Evolutionary conservation across 2,888 invertebrate species (phyloP), one percentile per base, ranked within the genome.

Genomic region (Pseudococcus jackbeardsleyi): DNA sequence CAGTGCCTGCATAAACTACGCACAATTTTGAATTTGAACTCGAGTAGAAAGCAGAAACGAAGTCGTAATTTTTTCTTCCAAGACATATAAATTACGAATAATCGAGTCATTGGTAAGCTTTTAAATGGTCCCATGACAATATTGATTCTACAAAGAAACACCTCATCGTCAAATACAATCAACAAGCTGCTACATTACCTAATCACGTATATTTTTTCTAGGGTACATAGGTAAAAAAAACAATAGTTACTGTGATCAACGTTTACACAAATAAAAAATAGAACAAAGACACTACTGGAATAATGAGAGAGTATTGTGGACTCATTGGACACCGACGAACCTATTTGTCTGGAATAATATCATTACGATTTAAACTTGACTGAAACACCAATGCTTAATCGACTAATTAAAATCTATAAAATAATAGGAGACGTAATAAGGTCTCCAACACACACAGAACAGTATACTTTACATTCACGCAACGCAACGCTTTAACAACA

Each of bases 201-300:
- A 19, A 19, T 19, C 59, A 19, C 9, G 59, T 59, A 59, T 59
- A 72, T 26, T 33, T 72, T 72, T 33, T 33, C 26, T 26, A 72
- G 1, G 12, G 12, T 33, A 72, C 22, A 22, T 19, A 12, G 12
- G 11, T 33, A 33, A 72, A 15, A 15, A 72, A 72, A 72, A 72
- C 11, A 26, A 72, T 26, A 11, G 33, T 33, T 72, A 72, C 68
- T 72, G 68, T 72, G 68, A 72, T 72, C 68, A 26, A 72, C 68
- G 33, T 72, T 72, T 72, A 33, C 68, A 72, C 26, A 72, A 26
- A 72, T 72, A 72, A 72, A 72, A 72, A 72, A 64, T 12, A 72
- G 68, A 33, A 72, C 22, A 72, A 72, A 64, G 15, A 59, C 59
- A 72, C 68, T 72, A 72, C 11, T 72, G 68, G 33, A 72, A 72